These are phyloP conservation scores for Ovis aries DNA, from an alignment of 2,113 vertebrate genomes.

Conservation along the genomic window ARS-UI_Ramb_v3.0 NC_056054.1:180114001-180114500, in stretches of 20 bases:
- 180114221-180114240: background rate
- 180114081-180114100: background rate
- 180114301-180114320: background rate
- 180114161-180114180: background rate
- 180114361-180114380: background rate
- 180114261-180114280: background rate
- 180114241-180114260: background rate
- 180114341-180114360: background rate
- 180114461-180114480: background rate
- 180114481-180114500: background rate
- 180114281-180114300: slow-evolving; percentile 13
- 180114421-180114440: background rate
- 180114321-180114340: background rate
- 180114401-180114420: background rate
- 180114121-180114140: background rate
- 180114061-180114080: background rate
- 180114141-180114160: background rate
- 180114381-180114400: background rate
- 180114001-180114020: background rate
- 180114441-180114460: background rate
- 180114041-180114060: background rate
- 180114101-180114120: slow-evolving; percentile 18
- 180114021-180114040: background rate
- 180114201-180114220: background rate
- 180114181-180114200: background rate